Base-by-base conservation (phyloP, 2,888 invertebrate species). In the Cheilosia soror region DNA sequence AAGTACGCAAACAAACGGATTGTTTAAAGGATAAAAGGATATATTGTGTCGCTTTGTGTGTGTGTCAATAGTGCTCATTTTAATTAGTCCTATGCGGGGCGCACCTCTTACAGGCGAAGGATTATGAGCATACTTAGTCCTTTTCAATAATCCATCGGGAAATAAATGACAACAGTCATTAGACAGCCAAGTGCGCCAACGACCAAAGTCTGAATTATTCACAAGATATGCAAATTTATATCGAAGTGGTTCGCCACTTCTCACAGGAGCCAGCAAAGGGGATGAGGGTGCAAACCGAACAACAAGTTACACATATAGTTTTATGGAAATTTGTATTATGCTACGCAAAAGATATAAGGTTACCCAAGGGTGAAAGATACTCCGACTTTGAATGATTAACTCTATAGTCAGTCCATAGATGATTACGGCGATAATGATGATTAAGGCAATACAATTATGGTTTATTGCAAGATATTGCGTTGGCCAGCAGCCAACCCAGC, bases 11-110 rank as follows among this genome's bases (percentile, higher is more conserved):
- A 66, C 75, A 84, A 75, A 79, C 75, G 66, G 79, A 84, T 69
- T 79, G 79, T 76, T 51, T 75, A 84, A 84, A 80, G 84, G 79
- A 57, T 79, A 68, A 84, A 37, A 73, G 65, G 68, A 69, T 79
- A 55, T 65, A n/a, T 13, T 11, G 25, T 33, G 37, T 20, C 27
- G 6, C 37, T 31, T 20, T n/a, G 55, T 37, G 42, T 47, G 65
- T 77, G 62, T 63, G 63, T 83, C 57, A 68, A 72, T 40, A 72
- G 55, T 60, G n/a, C 69, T 37, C 55, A 40, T 29, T 76, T 79
- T 79, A 79, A 84, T 84, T 79, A 79, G 65, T 75, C 63, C 25
- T 49, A 58, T 68, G 44, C 68, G 63, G 55, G 53, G 37, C 51
- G 31, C 40, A 42, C 42, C 40, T 31, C 47, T 15, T 33, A 9